Percentiles rank a stretch among this genome's conserved stretches.
These are phyloP conservation scores for Spea hammondii DNA, from an alignment of 2,797 vertebrate species.

Conservation along the genomic window DNA sequence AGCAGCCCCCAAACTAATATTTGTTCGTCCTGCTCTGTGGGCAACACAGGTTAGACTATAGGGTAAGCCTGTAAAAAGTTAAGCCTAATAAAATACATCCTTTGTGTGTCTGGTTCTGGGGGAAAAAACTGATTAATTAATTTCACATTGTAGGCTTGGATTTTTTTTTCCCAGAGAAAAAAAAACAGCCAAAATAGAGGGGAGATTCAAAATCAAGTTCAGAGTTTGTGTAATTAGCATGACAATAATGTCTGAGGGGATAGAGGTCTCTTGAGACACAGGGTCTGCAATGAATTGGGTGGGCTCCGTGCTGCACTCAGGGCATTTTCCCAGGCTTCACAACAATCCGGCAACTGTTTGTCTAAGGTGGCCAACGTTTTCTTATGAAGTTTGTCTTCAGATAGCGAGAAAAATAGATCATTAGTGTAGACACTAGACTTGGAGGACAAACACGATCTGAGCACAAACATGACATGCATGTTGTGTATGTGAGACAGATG, in stretches of 20 bases:
- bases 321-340: constrained; percentile 82
- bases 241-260: constrained; percentile 81
- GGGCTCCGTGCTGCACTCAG: constrained; percentile 71
- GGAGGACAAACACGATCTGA: neutral
- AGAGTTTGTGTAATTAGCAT: constrained; percentile 82
- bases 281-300: constrained; percentile 73
- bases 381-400: constrained; percentile 68
- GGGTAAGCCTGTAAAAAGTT: constrained; percentile 41
- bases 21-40: neutral
- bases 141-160: constrained; percentile 74
- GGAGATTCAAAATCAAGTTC: constrained; percentile 92
- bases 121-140: constrained; percentile 72
- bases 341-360: constrained; percentile 87
- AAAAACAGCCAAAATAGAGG: constrained; percentile 68
- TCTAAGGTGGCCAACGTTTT: constrained; percentile 71
- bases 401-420: constrained; percentile 59
- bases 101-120: constrained; percentile 61
- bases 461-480: neutral
- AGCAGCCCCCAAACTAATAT: constrained; percentile 5
- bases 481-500: neutral
- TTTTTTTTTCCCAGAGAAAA: constrained; percentile 81
- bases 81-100: constrained; percentile 48
- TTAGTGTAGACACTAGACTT: constrained; percentile 25
- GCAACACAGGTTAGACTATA: constrained; percentile 1
- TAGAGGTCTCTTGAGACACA: constrained; percentile 65